Evolutionary conservation across 2,888 invertebrate genomes (phyloP).

Genomic region (Heliconius sara): DNA sequence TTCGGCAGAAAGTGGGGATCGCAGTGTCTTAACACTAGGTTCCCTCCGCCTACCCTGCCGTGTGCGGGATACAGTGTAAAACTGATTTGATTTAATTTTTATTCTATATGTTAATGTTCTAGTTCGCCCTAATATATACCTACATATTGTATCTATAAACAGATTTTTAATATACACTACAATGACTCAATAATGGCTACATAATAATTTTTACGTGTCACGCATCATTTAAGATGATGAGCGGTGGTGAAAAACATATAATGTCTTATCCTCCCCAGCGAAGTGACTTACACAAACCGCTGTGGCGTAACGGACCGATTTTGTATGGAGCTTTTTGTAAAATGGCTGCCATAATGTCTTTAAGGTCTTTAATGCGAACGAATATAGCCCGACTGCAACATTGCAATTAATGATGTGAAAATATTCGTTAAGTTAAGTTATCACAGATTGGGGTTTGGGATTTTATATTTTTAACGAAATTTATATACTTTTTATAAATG

Average conservation of each 20-base stretch:
- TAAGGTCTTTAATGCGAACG: conserved; percentile 20
- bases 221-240: conserved; percentile 67
- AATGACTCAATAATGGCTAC: not conserved
- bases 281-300: conserved; percentile 58
- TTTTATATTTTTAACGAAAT: not conserved
- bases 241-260: conserved; percentile 64
- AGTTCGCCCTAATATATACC: no score
- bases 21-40: no score
- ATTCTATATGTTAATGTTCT: no score
- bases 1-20: no score
- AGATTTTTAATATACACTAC: not conserved
- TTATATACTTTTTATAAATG: not conserved
- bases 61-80: no score
- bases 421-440: conserved; percentile 1
- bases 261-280: conserved; percentile 54
- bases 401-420: conserved; percentile 19
- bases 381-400: conserved; percentile 11
- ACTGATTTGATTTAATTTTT: no score
- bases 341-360: conserved; percentile 48
- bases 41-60: no score
- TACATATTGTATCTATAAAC: not conserved
- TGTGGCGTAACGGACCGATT: conserved; percentile 63
- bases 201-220: conserved; percentile 35
- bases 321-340: conserved; percentile 58
- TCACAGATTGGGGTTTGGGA: not conserved